Conservation (phyloP, 2,888 invertebrate genomes). For the Microdon myrmicae region DNA sequence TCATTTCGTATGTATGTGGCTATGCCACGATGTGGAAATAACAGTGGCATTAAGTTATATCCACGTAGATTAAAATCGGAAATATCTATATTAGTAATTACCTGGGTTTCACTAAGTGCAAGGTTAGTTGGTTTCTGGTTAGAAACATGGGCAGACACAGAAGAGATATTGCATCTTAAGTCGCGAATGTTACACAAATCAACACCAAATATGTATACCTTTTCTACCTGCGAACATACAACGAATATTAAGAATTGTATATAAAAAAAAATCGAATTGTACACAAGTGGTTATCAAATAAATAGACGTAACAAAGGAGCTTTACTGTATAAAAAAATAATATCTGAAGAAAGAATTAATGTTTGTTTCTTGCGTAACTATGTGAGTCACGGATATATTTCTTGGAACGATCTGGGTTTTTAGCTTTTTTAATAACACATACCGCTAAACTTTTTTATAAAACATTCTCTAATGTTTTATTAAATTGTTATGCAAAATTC, state of each 20-base stretch:
- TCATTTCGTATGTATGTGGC: too few relatives aligned
- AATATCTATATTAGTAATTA: too few relatives aligned
- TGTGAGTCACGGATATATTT: constrained; percentile 2
- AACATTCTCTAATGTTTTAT: constrained; percentile 26
- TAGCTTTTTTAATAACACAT: constrained; percentile 11
- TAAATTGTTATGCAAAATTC: neutral
- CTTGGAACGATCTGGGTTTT: neutral
- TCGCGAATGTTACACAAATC: too few relatives aligned
- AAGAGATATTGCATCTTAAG: too few relatives aligned
- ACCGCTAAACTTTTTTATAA: constrained; percentile 34
- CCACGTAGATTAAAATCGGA: too few relatives aligned
- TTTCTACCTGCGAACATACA: constrained; percentile 29
- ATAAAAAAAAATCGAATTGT: constrained; percentile 18
- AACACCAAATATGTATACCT: too few relatives aligned
- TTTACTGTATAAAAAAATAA: constrained; percentile 2
- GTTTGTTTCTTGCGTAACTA: constrained; percentile 6
- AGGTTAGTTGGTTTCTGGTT: too few relatives aligned
- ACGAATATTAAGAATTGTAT: constrained; percentile 17
- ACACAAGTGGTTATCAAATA: constrained; percentile 15
- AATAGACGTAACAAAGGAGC: neutral
- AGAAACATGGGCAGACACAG: too few relatives aligned
- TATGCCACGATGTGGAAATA: too few relatives aligned
- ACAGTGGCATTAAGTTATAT: too few relatives aligned
- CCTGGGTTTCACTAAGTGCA: too few relatives aligned
- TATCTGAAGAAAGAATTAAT: constrained; percentile 13